phyloP scores from a whole-genome alignment of 2,113 vertebrate species.

The Vicugna pacos region DNA sequence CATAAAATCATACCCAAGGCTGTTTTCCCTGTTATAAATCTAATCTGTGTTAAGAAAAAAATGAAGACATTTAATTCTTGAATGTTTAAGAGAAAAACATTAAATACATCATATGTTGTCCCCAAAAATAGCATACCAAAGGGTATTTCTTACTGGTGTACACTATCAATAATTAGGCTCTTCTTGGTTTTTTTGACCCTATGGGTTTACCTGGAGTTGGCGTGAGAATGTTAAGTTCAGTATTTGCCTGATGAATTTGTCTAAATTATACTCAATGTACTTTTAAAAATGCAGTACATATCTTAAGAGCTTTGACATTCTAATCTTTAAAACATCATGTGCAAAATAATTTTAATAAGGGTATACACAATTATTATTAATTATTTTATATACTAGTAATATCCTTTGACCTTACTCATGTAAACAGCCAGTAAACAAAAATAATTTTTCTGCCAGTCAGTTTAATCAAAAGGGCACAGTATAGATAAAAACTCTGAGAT shows the following conservation, averaged over 20 bases:
- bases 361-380: background rate
- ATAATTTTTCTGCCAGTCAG: background rate
- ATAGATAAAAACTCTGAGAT: background rate
- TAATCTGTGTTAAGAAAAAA: background rate
- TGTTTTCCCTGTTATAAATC: background rate
- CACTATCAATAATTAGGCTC: background rate
- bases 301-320: background rate
- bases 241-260: background rate
- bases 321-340: background rate
- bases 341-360: background rate
- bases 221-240: background rate
- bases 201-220: background rate
- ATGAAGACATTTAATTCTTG: background rate
- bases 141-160: background rate
- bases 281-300: background rate
- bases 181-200: background rate
- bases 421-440: background rate
- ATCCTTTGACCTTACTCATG: background rate
- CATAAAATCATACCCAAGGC: background rate
- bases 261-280: background rate
- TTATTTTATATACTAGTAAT: background rate
- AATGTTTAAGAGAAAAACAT: background rate
- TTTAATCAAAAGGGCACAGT: background rate
- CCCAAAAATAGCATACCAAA: background rate
- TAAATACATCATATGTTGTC: background rate